Conservation (phyloP, 2,888 invertebrate genomes). For the Drosophila vallismaia region DNA sequence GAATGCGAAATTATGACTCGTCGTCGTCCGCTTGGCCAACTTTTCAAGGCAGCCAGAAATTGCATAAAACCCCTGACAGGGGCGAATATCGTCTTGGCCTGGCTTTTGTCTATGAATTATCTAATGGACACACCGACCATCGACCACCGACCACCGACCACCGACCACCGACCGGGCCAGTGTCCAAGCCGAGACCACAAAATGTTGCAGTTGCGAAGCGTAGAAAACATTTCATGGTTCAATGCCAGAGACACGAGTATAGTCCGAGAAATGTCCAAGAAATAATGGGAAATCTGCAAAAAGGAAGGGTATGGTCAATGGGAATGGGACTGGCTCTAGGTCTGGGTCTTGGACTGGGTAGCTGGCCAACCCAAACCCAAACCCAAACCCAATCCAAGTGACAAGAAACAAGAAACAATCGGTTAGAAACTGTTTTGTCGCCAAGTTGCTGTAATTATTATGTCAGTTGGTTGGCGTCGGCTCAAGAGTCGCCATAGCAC, state of each 20-base stretch:
- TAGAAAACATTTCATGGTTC: conserved; percentile 70
- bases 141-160: too few relatives aligned
- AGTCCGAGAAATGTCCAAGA: background rate
- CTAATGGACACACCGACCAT: conserved; percentile 57
- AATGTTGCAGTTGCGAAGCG: conserved; percentile 45
- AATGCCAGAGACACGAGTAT: conserved; percentile 55
- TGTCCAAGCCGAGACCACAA: conserved; percentile 37
- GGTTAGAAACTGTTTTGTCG: conserved; percentile 42
- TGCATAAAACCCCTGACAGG: conserved; percentile 20
- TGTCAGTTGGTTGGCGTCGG: conserved; percentile 58
- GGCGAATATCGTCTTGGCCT: background rate
- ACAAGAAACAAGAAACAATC: background rate
- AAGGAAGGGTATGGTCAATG: too few relatives aligned
- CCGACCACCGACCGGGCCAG: too few relatives aligned
- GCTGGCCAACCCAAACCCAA: background rate
- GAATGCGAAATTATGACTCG: background rate
- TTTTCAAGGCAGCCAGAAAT: conserved; percentile 42
- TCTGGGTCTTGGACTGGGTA: too few relatives aligned
- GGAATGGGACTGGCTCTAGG: too few relatives aligned
- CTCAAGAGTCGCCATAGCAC: conserved; percentile 31
- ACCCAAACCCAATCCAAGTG: background rate
- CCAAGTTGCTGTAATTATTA: conserved; percentile 70
- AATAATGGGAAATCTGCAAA: background rate
- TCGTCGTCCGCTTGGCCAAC: conserved; percentile 18
- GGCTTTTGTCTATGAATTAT: conserved; percentile 52